phyloP scores from a whole-genome alignment of 2,797 vertebrate genomes.

The Cryptoblepharus egeriae region DNA sequence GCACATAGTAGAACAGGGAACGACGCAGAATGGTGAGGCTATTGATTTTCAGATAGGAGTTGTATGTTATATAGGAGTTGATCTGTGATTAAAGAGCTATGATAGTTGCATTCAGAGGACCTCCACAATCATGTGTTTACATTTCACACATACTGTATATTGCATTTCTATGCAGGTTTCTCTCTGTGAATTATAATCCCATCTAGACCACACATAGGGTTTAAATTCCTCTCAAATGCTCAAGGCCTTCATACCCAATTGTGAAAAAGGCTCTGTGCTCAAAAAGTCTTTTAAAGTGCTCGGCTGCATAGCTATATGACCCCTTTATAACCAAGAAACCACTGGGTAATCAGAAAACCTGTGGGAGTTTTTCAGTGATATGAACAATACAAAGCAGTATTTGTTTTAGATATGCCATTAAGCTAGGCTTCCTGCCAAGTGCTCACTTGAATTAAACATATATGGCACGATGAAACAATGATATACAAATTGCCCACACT shows the following conservation, averaged over 20 bases:
- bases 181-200: neutral
- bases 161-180: neutral
- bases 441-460: neutral
- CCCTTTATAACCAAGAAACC: neutral
- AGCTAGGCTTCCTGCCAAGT: slow-evolving; percentile 22
- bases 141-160: neutral
- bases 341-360: neutral
- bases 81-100: neutral
- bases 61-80: neutral
- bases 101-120: neutral
- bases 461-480: neutral
- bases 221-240: neutral
- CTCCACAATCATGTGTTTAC: neutral
- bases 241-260: neutral
- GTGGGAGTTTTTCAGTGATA: slow-evolving; percentile 3
- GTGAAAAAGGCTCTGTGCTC: neutral
- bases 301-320: neutral
- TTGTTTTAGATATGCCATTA: neutral
- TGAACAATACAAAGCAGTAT: slow-evolving; percentile 1
- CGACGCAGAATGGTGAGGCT: neutral
- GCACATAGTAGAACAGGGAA: neutral
- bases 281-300: neutral
- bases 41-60: neutral
- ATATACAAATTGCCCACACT: neutral
- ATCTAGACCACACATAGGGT: neutral